Percentiles rank a stretch among this genome's conserved stretches.
phyloP scores from a whole-genome alignment of 1,140 invertebrate genomes.

The Platyscapa corneri region DNA sequence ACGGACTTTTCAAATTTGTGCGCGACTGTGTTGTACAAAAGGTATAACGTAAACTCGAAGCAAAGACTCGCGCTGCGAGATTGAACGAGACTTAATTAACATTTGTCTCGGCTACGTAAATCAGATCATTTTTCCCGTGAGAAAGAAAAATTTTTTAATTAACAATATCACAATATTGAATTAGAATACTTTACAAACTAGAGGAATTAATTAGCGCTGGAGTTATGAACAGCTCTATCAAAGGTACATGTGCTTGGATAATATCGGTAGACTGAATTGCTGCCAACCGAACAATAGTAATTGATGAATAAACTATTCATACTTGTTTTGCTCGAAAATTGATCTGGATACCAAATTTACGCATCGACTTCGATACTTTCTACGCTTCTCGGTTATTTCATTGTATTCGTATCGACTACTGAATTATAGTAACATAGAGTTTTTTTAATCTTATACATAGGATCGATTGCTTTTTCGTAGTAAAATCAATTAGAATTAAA shows the following conservation, averaged over 20 bases:
- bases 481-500: not conserved
- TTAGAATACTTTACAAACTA: not conserved
- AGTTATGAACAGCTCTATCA: too few relatives aligned
- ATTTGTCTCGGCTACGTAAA: constrained; percentile 15
- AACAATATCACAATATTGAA: not conserved
- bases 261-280: too few relatives aligned
- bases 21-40: not conserved
- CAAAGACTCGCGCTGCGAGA: too few relatives aligned
- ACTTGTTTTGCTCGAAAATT: too few relatives aligned
- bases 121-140: constrained; percentile 1
- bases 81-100: constrained; percentile 28
- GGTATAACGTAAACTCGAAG: not conserved
- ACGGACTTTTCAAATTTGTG: constrained; percentile 23
- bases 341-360: too few relatives aligned
- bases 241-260: too few relatives aligned
- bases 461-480: not conserved
- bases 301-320: too few relatives aligned
- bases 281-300: too few relatives aligned
- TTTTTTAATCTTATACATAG: too few relatives aligned
- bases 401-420: not conserved
- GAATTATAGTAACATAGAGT: not conserved
- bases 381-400: too few relatives aligned
- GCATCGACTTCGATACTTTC: too few relatives aligned
- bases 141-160: too few relatives aligned
- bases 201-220: not conserved